Base-by-base conservation (phyloP, 2,113 vertebrate species). In the Numida meleagris region DNA sequence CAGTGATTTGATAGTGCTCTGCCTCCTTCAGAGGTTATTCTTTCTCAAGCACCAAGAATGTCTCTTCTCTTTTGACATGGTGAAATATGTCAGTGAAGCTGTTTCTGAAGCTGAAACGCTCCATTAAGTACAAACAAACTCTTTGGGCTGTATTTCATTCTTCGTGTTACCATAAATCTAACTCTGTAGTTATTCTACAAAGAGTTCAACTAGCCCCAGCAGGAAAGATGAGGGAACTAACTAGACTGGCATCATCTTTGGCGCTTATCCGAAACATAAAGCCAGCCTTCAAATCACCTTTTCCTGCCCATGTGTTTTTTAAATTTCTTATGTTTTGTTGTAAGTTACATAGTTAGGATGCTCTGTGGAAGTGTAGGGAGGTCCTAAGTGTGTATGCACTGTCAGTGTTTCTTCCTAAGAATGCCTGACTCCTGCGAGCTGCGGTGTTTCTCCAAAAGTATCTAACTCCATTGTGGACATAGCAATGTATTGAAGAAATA, bases 1-100 rank as follows among this genome's bases (percentile, higher is more conserved):
- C 45, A 58, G 63, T 53, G n/a, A 4, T 38, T 50, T 40, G 68
- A 36, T 11, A 77, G 36, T 0, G 0, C 57, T 8, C 45, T 86
- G 58, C 50, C 45, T 93, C 45, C 72, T 75, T 82, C 67, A 67
- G 27, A 51, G 3, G 0, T 38, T 45, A 9, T 38, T 51, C 21
- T 75, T 76, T 89, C 46, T 38, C 68, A 48, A 43, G 23, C 61
- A 46, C 58, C 40, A 74, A 53, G 23, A 65, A 23, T 10, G 33
- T 36, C 25, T 76, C 36, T 61, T 31, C 43, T 45, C 68, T 31
- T 59, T 55, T 48, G 6, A 24, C 8, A 48, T 63, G 34, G 14
- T 34, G 18, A 36, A 7, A 5, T 66, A 79, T 71, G 55, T 34
- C 23, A 65, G 19, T 36, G 21, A 38, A 0, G 3, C 9, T 71